Evolutionary conservation across 2,797 vertebrate species (phyloP), one percentile per base, ranked within the genome.

Genomic region (Eulemur coronatus): DNA sequence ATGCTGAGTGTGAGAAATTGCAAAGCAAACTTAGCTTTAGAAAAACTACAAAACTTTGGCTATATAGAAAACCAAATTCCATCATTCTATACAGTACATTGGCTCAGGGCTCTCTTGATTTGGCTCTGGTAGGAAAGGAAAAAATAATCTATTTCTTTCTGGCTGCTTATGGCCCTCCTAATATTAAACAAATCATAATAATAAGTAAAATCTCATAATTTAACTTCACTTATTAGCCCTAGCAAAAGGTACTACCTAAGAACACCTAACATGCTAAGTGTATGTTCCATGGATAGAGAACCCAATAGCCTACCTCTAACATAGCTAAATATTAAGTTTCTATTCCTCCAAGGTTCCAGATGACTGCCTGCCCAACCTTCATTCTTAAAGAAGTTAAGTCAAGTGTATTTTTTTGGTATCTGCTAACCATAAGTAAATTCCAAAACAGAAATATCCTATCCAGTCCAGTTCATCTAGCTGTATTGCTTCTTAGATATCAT

Each of bases 311-410:
- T 59, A 59, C 79, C 8, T 70, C 9, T 57, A 87, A 59, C 12
- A 33, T 1, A 81, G n/a, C 7, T 70, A 81, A 50, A 43, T 59
- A 82, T 5, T 82, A 52, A 81, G 59, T 94, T 92, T 70, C 46
- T 17, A 76, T 43, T 72, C 24, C 75, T 84, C 26, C 11, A 57
- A 65, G 73, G 75, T 50, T 93, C 55, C 22, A 10, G 35, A 55
- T 43, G 4, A 33, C 50, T 72, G 17, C 12, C 35, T 80, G 15
- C 33, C 20, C 43, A 85, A 90, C 50, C 17, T 86, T 87, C 41
- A 78, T 43, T 84, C 78, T 79, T 76, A 93, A 94, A 84, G n/a
- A 89, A 78, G 73, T 82, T 76, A 94, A 94, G 67, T 79, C 41
- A 63, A 92, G n/a, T 38, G 2, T 4, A 48, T 38, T 89, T 88